phyloP scores from a whole-genome alignment of 2,797 vertebrate species.

The Premnoplex brunnescens region DNA sequence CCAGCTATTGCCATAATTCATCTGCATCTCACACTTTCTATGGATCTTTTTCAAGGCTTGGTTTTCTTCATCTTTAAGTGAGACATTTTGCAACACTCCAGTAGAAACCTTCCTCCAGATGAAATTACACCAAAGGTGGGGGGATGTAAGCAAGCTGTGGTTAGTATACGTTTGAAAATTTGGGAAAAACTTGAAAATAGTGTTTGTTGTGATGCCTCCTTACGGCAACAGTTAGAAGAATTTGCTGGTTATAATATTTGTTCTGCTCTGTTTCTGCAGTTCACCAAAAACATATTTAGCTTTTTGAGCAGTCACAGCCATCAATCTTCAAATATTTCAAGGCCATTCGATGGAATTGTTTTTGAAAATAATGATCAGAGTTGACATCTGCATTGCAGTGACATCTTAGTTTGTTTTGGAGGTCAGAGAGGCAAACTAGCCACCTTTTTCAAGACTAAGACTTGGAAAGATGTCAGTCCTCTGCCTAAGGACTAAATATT shows the following conservation, averaged over 20 bases:
- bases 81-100: neutral
- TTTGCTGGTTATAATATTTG: neutral
- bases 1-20: neutral
- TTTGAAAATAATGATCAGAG: neutral
- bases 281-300: neutral
- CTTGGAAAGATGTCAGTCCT: neutral
- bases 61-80: neutral
- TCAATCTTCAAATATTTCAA: neutral
- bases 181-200: neutral
- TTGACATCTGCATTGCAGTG: neutral
- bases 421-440: neutral
- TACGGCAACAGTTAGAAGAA: neutral
- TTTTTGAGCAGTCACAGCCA: neutral
- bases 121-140: neutral
- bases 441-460: neutral
- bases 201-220: accelerated
- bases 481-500: neutral
- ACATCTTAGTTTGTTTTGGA: neutral
- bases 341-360: neutral
- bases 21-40: neutral
- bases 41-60: neutral
- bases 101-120: neutral
- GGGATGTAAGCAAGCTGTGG: neutral
- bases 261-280: neutral
- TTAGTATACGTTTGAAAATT: neutral